A percentile compares a stretch with the other conserved stretches of the same genome.
Evolutionary conservation across 2,797 vertebrate species (phyloP).

Genomic region (Hydrophis major): DNA sequence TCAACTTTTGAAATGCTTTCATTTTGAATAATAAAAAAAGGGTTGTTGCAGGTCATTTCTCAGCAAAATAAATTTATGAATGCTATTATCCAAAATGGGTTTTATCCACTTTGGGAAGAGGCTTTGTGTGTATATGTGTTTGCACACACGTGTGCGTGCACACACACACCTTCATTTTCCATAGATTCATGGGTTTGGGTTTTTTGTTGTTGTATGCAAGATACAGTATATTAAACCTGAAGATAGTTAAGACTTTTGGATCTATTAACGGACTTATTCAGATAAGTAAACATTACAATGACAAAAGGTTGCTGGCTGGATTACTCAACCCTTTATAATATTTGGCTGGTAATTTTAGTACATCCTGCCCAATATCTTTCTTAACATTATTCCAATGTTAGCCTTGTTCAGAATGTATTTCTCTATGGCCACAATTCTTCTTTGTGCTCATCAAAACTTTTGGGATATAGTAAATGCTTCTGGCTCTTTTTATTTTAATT

Average conservation of each 20-base stretch:
- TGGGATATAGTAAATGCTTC: slow-evolving; percentile 48
- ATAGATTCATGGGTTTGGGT: background rate
- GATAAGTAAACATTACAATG: background rate
- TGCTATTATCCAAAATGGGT: slow-evolving; percentile 6
- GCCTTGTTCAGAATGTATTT: background rate
- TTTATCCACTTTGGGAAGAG: background rate
- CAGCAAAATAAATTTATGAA: slow-evolving; percentile 11
- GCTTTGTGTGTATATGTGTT: background rate
- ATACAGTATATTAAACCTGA: background rate
- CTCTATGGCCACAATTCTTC: background rate
- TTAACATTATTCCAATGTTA: slow-evolving; percentile 1
- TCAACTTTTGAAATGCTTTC: slow-evolving; percentile 57
- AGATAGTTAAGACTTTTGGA: background rate
- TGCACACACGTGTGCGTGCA: too few relatives aligned
- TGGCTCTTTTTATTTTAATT: background rate
- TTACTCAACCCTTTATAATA: background rate
- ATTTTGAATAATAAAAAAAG: slow-evolving; percentile 39
- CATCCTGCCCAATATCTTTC: background rate
- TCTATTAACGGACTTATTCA: background rate
- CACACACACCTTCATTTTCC: slow-evolving; percentile 7
- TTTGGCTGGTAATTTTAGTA: background rate
- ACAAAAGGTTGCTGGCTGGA: background rate
- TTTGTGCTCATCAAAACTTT: background rate
- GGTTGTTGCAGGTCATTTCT: slow-evolving; percentile 22
- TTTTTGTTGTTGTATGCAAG: background rate